Percentiles rank a stretch among this genome's conserved stretches.
These are phyloP conservation scores for Orthosia gothica DNA, from an alignment of 2,888 invertebrate genomes.

Conservation along the genomic window DNA sequence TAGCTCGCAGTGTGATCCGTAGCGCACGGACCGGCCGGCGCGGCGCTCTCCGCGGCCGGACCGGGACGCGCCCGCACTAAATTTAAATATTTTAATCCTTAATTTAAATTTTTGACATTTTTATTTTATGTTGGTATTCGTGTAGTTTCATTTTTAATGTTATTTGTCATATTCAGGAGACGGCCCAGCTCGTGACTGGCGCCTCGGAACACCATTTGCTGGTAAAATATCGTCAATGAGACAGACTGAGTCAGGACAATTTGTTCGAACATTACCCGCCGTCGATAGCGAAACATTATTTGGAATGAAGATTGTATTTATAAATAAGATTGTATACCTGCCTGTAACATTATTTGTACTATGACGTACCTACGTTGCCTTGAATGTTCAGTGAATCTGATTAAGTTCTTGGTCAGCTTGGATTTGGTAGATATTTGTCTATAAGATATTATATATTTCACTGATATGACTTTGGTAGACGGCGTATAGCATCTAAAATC, in stretches of 20 bases:
- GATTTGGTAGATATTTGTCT: neutral
- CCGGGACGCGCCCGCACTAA: conserved; percentile 89
- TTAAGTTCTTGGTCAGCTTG: neutral
- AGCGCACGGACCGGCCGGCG: conserved; percentile 63
- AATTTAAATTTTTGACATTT: conserved; percentile 92
- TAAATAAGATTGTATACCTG: conserved; percentile 42
- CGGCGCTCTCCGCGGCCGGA: conserved; percentile 69
- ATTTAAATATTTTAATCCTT: conserved; percentile 92
- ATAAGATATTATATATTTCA: neutral
- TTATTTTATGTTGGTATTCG: conserved; percentile 92
- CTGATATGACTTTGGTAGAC: neutral
- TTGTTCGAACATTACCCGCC: conserved; percentile 60
- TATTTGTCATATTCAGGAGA: conserved; percentile 91
- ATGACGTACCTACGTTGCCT: neutral
- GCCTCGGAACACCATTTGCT: conserved; percentile 82
- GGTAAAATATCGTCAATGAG: conserved; percentile 77
- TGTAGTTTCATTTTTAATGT: conserved; percentile 91
- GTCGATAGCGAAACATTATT: conserved; percentile 64
- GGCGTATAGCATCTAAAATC: neutral
- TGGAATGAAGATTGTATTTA: conserved; percentile 55
- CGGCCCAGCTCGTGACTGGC: conserved; percentile 84
- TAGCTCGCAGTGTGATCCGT: conserved; percentile 51
- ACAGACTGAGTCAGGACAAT: conserved; percentile 66
- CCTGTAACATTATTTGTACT: neutral
- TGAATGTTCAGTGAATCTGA: conserved; percentile 7